Conservation (phyloP, 1,140 invertebrate genomes). For the Hormaphis cornu region DNA sequence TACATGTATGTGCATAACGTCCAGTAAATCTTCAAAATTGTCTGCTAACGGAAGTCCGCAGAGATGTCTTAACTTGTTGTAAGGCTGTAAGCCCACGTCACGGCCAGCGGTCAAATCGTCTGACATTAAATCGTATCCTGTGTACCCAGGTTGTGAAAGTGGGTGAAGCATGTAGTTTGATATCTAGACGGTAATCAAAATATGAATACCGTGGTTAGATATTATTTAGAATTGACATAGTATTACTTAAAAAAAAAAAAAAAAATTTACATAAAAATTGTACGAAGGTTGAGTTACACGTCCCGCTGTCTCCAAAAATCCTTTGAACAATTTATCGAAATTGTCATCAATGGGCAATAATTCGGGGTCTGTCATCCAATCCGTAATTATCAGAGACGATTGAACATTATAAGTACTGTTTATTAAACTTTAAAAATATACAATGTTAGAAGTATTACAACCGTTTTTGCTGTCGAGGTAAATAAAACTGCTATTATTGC, state of each 20-base stretch:
- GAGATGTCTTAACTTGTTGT: slow-evolving; percentile 64
- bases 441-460: no score
- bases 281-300: not conserved
- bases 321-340: slow-evolving; percentile 8
- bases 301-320: not conserved
- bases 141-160: slow-evolving; percentile 46
- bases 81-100: slow-evolving; percentile 76
- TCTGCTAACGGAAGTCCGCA: slow-evolving; percentile 63
- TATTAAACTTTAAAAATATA: not conserved
- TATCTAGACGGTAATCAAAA: slow-evolving; percentile 18
- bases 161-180: slow-evolving; percentile 45
- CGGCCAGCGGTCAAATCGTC: slow-evolving; percentile 79
- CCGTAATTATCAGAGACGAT: not conserved
- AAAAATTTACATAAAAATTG: slow-evolving; percentile 7
- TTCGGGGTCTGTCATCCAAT: not conserved
- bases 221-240: no score
- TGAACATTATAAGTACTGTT: not conserved
- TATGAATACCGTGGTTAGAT: no score
- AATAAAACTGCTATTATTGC: not conserved
- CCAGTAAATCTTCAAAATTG: slow-evolving; percentile 43
- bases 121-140: slow-evolving; percentile 74
- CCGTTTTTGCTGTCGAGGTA: no score
- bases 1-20: slow-evolving; percentile 35
- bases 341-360: not conserved
- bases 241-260: no score